These are phyloP conservation scores for Glyphotaelius pellucidus DNA, from an alignment of 2,888 invertebrate species.

Conservation along the genomic window DNA sequence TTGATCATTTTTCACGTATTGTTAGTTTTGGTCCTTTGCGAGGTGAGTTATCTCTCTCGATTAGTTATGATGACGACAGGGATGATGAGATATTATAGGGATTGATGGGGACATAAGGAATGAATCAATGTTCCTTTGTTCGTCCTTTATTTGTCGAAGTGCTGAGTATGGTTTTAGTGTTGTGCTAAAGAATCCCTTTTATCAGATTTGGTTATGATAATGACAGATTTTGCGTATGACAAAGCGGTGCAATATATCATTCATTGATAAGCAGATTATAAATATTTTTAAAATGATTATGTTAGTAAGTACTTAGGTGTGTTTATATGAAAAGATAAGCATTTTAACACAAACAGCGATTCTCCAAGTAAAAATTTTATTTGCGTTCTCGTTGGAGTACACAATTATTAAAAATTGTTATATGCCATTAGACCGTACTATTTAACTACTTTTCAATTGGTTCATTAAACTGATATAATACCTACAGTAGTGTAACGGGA, in stretches of 20 bases:
- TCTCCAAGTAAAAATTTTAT: too few relatives aligned
- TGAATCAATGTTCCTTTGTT: not conserved
- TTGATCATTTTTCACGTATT: conserved; percentile 38
- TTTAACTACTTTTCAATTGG: too few relatives aligned
- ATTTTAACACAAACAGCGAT: too few relatives aligned
- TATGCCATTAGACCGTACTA: too few relatives aligned
- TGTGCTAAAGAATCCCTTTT: not conserved
- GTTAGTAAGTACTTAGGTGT: not conserved
- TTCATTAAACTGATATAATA: too few relatives aligned
- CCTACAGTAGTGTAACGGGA: too few relatives aligned
- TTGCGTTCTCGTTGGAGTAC: too few relatives aligned
- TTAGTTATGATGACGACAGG: not conserved
- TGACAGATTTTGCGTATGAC: not conserved
- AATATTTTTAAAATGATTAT: not conserved
- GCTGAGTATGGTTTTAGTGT: not conserved
- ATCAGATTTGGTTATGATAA: not conserved
- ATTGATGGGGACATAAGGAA: not conserved
- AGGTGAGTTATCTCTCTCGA: conserved; percentile 33
- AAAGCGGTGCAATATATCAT: not conserved
- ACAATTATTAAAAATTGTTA: too few relatives aligned
- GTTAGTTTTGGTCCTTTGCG: not conserved
- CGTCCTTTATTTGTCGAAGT: not conserved
- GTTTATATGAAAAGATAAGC: too few relatives aligned
- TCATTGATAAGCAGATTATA: not conserved
- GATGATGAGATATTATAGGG: not conserved